These are phyloP conservation scores for Trematocara caparti DNA, from an alignment of 2,797 vertebrate species.

Conservation along the genomic window DNA sequence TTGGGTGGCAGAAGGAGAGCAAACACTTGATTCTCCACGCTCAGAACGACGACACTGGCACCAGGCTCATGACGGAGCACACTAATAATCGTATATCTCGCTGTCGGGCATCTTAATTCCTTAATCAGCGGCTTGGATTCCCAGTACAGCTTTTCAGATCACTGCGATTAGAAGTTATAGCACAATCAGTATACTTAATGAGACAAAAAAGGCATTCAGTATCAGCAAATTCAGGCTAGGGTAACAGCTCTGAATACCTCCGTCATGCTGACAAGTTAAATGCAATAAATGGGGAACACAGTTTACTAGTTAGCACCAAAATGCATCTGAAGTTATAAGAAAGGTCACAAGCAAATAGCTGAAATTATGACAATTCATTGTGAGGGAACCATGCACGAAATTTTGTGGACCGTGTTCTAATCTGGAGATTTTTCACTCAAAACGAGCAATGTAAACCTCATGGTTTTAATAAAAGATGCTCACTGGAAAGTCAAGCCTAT, in stretches of 20 bases:
- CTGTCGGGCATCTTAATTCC: background rate
- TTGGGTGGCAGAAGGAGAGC: background rate
- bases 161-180: background rate
- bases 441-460: background rate
- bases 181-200: background rate
- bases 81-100: background rate
- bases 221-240: background rate
- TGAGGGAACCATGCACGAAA: background rate
- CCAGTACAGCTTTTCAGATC: background rate
- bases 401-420: background rate
- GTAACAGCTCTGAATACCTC: background rate
- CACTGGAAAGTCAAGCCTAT: background rate
- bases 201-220: background rate
- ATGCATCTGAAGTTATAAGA: background rate
- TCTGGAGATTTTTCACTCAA: background rate
- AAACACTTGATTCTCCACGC: background rate
- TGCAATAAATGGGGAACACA: background rate
- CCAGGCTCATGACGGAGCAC: background rate
- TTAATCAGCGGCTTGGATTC: background rate
- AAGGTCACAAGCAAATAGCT: background rate
- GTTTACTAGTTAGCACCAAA: background rate
- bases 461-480: background rate
- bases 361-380: background rate
- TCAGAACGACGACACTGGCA: background rate
- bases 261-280: background rate